A percentile compares a stretch with the other conserved stretches of the same genome.
Evolutionary conservation across 1,140 invertebrate species (phyloP).

Genomic region (Ips nitidus): DNA sequence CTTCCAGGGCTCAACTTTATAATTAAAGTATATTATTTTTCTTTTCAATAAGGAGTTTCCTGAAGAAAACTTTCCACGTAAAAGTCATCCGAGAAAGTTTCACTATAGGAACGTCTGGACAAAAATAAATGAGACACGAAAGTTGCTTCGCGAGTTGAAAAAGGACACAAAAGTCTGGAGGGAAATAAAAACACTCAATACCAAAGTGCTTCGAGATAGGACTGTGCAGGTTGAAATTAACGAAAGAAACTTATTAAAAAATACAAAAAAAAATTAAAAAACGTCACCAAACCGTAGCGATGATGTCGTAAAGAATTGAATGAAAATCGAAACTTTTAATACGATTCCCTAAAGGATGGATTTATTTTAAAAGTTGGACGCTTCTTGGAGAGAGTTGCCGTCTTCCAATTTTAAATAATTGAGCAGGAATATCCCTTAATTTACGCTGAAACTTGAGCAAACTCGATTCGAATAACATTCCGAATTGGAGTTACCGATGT

Average conservation of each 20-base stretch:
- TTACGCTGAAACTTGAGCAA: conserved; percentile 7
- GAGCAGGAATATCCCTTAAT: conserved; percentile 9
- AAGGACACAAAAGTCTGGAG: background rate
- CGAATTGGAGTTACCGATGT: conserved; percentile 5
- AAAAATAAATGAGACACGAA: conserved; percentile 16
- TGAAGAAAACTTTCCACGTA: conserved; percentile 3
- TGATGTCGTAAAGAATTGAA: background rate
- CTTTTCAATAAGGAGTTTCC: conserved; percentile 12
- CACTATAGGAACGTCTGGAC: conserved; percentile 8
- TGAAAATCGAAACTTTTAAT: conserved; percentile 10
- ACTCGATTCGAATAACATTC: conserved; percentile 13
- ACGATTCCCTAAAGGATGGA: conserved; percentile 1
- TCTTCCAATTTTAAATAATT: conserved; percentile 11
- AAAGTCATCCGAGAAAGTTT: conserved; percentile 11
- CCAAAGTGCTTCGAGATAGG: background rate
- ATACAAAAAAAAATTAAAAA: too few species aligned
- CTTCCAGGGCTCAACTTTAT: conserved; percentile 1
- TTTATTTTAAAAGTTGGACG: conserved; percentile 8
- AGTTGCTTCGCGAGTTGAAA: background rate
- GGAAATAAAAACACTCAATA: conserved; percentile 9
- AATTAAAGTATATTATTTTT: conserved; percentile 16
- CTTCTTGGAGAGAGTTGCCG: conserved; percentile 2
- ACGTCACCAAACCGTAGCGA: too few species aligned
- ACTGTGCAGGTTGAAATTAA: background rate
- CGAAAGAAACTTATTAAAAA: background rate